Conservation (phyloP, 2,797 vertebrate genomes). For the Mormyrus proboscirostris region DNA sequence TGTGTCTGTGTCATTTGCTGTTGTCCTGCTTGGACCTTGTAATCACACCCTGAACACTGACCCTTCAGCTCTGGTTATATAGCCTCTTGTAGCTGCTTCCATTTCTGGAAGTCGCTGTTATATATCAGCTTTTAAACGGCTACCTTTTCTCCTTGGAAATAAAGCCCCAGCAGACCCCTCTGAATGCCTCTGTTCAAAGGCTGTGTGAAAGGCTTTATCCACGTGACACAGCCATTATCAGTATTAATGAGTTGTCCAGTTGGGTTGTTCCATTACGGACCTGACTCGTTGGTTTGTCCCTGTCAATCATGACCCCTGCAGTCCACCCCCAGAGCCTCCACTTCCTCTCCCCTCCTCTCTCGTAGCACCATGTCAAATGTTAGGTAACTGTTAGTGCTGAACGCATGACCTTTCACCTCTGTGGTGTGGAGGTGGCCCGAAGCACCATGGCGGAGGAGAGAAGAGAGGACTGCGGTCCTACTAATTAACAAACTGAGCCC, state of each 20-base stretch:
- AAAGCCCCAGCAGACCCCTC: background rate
- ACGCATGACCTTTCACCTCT: slow-evolving; percentile 54
- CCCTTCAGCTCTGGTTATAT: background rate
- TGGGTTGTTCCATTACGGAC: slow-evolving; percentile 18
- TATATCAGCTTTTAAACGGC: slow-evolving; percentile 6
- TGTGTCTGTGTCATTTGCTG: background rate
- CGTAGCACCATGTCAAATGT: slow-evolving; percentile 56
- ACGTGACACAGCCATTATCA: background rate
- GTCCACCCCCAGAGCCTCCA: background rate
- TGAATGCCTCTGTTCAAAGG: background rate
- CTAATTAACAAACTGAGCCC: background rate
- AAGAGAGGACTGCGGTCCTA: background rate
- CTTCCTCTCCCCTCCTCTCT: slow-evolving; percentile 10
- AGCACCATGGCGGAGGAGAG: slow-evolving; percentile 29
- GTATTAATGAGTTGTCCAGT: slow-evolving; percentile 17
- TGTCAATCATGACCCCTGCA: slow-evolving; percentile 18
- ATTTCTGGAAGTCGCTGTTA: background rate
- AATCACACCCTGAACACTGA: background rate
- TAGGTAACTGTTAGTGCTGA: slow-evolving; percentile 54
- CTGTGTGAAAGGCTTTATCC: background rate
- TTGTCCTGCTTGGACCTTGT: background rate
- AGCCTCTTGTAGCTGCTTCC: background rate
- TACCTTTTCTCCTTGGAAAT: slow-evolving; percentile 14
- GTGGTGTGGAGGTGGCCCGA: slow-evolving; percentile 34
- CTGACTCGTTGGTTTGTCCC: slow-evolving; percentile 12